phyloP scores from a whole-genome alignment of 2,113 vertebrate species.

The Syngnathus scovelli region DNA sequence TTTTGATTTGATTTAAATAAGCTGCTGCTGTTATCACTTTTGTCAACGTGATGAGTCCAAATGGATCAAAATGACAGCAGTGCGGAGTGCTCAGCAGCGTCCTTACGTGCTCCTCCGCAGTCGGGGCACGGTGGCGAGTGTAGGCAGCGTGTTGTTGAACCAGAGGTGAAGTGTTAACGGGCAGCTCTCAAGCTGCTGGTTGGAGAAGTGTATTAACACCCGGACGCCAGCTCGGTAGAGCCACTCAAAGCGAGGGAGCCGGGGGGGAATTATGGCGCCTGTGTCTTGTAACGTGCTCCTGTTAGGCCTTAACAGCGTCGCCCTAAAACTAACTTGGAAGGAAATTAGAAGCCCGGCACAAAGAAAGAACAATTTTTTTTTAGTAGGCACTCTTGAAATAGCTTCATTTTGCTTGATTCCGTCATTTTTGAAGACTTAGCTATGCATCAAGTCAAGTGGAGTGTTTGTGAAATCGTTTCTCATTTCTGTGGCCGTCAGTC shows the following conservation, averaged over 20 bases:
- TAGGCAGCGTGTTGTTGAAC: constrained; percentile 53
- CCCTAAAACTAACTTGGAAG: constrained; percentile 37
- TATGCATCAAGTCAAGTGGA: too few relatives aligned
- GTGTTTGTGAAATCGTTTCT: too few relatives aligned
- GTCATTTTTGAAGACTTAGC: not conserved
- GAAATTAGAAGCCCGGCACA: constrained; percentile 22
- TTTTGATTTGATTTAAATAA: not conserved
- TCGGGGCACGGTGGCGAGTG: constrained; percentile 22
- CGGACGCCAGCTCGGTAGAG: constrained; percentile 49
- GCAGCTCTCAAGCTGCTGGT: constrained; percentile 56
- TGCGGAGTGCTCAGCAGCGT: constrained; percentile 1
- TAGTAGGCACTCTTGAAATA: not conserved
- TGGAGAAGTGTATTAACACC: constrained; percentile 64
- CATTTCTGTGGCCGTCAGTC: too few relatives aligned
- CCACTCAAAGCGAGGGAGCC: constrained; percentile 21
- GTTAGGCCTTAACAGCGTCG: constrained; percentile 40
- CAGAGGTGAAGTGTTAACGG: constrained; percentile 59
- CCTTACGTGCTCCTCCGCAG: constrained; percentile 17
- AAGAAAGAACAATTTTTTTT: not conserved
- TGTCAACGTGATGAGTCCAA: not conserved
- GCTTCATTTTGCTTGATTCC: not conserved
- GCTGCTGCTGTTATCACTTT: not conserved
- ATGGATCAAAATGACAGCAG: not conserved
- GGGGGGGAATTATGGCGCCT: constrained; percentile 49
- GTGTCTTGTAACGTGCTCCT: constrained; percentile 45